A percentile compares a stretch with the other conserved stretches of the same genome.
Conservation (phyloP, 2,797 vertebrate species). For the Macrochelys suwanniensis region DNA sequence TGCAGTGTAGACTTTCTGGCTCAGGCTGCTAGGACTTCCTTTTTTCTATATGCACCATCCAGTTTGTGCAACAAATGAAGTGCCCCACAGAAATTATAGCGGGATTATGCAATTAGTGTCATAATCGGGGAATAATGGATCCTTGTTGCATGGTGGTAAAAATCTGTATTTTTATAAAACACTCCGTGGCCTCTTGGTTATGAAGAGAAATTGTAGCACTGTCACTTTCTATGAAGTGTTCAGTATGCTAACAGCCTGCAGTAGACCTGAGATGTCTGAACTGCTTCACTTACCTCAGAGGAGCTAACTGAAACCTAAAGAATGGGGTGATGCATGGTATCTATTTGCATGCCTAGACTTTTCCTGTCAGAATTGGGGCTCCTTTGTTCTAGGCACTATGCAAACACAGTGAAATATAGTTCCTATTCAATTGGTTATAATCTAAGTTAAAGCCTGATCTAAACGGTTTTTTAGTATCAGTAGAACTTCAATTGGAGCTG, state of each 20-base stretch:
- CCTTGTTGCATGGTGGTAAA: background rate
- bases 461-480: too few relatives aligned
- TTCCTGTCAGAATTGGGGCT: background rate
- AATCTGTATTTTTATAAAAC: too few relatives aligned
- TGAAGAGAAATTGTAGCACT: too few relatives aligned
- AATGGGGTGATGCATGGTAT: background rate
- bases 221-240: too few relatives aligned
- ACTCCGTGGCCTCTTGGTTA: background rate
- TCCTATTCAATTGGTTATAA: background rate
- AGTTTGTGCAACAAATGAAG: too few relatives aligned
- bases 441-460: too few relatives aligned
- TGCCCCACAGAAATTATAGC: background rate
- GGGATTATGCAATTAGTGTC: background rate
- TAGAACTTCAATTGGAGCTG: too few relatives aligned
- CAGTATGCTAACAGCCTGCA: too few relatives aligned
- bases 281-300: too few relatives aligned
- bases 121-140: too few relatives aligned
- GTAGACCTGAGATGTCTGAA: too few relatives aligned
- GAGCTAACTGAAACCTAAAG: background rate
- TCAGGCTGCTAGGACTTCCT: background rate
- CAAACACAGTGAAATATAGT: background rate
- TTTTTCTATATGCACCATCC: too few relatives aligned
- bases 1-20: background rate
- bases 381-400: background rate
- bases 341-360: background rate